A percentile compares a stretch with the other conserved stretches of the same genome.
These are phyloP conservation scores for Sterna hirundo DNA, from an alignment of 2,113 vertebrate species.

Conservation along the genomic window DNA sequence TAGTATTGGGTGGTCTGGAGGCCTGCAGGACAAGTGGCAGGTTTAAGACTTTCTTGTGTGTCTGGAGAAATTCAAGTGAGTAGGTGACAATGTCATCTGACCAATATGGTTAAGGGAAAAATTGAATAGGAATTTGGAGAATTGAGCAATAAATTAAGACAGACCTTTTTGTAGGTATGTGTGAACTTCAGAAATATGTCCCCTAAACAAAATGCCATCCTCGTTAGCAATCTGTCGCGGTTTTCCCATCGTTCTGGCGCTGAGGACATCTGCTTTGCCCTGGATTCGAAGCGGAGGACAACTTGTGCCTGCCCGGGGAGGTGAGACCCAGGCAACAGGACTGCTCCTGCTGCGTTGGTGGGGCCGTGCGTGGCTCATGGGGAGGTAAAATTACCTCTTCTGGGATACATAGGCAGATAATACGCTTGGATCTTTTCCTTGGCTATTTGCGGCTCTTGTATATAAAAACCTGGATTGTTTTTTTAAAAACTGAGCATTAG, in stretches of 20 bases:
- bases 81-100: not conserved
- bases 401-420: not conserved
- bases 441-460: not conserved
- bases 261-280: not conserved
- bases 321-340: not conserved
- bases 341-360: not conserved
- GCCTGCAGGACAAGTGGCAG: not conserved
- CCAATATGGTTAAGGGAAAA: fast-evolving
- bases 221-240: not conserved
- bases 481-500: not conserved
- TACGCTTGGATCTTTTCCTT: not conserved
- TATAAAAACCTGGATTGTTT: not conserved
- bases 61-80: not conserved
- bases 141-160: not conserved
- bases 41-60: not conserved
- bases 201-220: not conserved
- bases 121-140: not conserved
- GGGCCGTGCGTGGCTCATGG: not conserved
- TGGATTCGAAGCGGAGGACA: not conserved
- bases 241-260: not conserved
- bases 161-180: not conserved
- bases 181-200: not conserved
- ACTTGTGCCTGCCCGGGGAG: not conserved
- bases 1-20: not conserved
- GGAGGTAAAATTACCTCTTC: not conserved